A percentile compares a stretch with the other conserved stretches of the same genome.
phyloP scores from a whole-genome alignment of 2,113 vertebrate species.

The Sinosuthora webbiana region DNA sequence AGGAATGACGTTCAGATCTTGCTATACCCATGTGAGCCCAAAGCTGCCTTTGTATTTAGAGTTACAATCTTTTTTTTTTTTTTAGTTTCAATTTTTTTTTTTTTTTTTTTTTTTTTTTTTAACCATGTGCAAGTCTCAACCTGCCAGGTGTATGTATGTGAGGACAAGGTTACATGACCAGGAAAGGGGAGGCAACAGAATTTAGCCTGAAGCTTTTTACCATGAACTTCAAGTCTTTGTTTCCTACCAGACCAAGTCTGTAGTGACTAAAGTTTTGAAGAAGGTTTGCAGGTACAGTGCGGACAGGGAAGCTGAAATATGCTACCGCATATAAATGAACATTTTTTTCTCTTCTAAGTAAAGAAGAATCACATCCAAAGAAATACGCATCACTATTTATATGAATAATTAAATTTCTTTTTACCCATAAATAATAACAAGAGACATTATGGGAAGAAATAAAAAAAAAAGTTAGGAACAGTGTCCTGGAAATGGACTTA shows the following conservation, averaged over 20 bases:
- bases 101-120: no score
- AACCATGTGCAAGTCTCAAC: neutral
- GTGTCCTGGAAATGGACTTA: neutral
- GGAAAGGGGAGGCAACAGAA: neutral
- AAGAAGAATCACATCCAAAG: neutral
- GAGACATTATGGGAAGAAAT: neutral
- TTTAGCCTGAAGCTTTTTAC: neutral
- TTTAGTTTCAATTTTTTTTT: neutral
- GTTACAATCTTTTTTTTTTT: neutral
- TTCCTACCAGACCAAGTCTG: neutral
- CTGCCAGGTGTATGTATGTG: rapidly evolving
- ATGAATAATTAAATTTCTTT: neutral
- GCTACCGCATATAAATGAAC: neutral
- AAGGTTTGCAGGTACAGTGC: neutral
- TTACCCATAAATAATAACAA: neutral
- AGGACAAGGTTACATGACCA: neutral
- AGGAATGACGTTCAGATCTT: neutral
- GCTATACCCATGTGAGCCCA: neutral
- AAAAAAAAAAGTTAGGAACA: neutral
- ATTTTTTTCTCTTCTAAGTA: neutral
- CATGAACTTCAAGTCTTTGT: neutral
- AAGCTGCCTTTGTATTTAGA: neutral
- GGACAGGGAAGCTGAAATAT: neutral
- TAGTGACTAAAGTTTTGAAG: neutral
- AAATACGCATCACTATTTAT: neutral